Evolutionary conservation across 2,888 invertebrate genomes (phyloP).

Genomic region (Cepaea hortensis): DNA sequence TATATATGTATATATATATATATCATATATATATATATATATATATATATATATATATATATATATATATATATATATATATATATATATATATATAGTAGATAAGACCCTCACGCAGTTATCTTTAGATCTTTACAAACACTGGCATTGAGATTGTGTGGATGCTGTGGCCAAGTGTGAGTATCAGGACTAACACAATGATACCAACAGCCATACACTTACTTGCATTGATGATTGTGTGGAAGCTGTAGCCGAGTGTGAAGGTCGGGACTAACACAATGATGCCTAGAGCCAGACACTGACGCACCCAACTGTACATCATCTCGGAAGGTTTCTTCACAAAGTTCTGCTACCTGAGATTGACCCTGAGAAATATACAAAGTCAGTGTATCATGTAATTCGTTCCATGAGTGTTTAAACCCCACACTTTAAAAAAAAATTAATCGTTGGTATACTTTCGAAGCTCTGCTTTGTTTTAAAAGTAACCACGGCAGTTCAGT

Average conservation of each 20-base stretch:
- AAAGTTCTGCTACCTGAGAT: not conserved
- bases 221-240: constrained; percentile 36
- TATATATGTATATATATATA: not conserved
- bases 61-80: not conserved
- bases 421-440: no score
- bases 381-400: no score
- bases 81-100: not conserved
- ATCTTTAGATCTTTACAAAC: no score
- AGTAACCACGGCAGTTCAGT: no score
- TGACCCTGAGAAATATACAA: not conserved
- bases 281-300: not conserved
- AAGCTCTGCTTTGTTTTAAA: no score
- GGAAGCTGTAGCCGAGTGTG: not conserved
- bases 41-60: not conserved
- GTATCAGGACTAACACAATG: not conserved
- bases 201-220: not conserved
- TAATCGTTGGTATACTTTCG: no score
- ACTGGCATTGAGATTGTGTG: constrained; percentile 35
- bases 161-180: not conserved
- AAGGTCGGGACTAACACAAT: not conserved
- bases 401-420: no score
- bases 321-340: not conserved
- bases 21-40: not conserved
- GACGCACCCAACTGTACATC: not conserved
- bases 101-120: no score